These are phyloP conservation scores for Pomacea maculata DNA, from an alignment of 1,140 invertebrate genomes.

Conservation along the genomic window DNA sequence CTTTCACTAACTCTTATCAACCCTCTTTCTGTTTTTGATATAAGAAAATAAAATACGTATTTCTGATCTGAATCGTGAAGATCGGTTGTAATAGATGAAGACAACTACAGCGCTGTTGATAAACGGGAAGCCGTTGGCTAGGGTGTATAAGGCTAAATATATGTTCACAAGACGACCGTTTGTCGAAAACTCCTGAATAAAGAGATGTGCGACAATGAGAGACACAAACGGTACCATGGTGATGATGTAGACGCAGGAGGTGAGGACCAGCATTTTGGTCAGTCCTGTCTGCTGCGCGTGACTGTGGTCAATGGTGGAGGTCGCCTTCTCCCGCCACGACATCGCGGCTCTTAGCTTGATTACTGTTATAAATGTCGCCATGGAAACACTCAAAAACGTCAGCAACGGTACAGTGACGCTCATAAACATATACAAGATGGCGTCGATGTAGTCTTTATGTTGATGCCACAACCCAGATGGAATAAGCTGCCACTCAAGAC, in stretches of 20 bases:
- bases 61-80: too few species aligned
- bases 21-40: too few species aligned
- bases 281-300: neutral
- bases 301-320: neutral
- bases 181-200: too few species aligned
- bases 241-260: neutral
- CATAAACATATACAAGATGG: neutral
- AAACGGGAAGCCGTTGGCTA: too few species aligned
- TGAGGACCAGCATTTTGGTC: constrained; percentile 5
- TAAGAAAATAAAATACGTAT: too few species aligned
- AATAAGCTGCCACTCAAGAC: neutral
- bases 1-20: too few species aligned
- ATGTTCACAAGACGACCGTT: too few species aligned
- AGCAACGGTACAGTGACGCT: neutral
- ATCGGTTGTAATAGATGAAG: too few species aligned
- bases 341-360: neutral
- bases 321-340: neutral
- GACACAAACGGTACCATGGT: neutral
- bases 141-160: too few species aligned
- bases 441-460: neutral
- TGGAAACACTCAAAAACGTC: neutral
- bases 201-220: too few species aligned
- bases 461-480: neutral
- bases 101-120: too few species aligned
- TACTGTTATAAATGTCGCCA: neutral